These are phyloP conservation scores for Chlorodrepanis virens DNA, from an alignment of 2,113 vertebrate genomes.

Conservation along the genomic window DNA sequence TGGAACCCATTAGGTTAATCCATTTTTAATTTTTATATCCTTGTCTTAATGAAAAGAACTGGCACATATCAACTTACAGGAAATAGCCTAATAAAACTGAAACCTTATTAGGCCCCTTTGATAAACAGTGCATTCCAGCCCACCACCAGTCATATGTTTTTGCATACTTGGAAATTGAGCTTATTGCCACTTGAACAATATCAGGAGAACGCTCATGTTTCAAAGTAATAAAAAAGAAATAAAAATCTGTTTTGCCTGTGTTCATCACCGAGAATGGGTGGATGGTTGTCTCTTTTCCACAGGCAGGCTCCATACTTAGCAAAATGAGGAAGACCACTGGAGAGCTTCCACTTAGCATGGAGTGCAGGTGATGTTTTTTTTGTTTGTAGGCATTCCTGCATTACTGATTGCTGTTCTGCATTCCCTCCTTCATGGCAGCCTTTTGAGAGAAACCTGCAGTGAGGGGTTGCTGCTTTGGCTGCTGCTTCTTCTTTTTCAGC, in stretches of 20 bases:
- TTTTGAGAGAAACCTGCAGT: neutral
- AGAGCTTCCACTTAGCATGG: rapidly evolving
- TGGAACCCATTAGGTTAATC: constrained; percentile 58
- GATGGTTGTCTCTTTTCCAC: neutral
- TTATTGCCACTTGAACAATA: constrained; percentile 23
- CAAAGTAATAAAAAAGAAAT: constrained; percentile 43
- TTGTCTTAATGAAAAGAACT: constrained; percentile 57
- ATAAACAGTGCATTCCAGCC: constrained; percentile 63
- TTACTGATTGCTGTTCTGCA: neutral
- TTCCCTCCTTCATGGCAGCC: neutral
- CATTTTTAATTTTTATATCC: constrained; percentile 66
- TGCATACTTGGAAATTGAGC: constrained; percentile 53
- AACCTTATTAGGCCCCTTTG: constrained; percentile 65
- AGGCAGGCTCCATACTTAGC: rapidly evolving
- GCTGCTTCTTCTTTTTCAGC: neutral
- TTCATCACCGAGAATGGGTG: neutral
- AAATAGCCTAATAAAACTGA: constrained; percentile 55
- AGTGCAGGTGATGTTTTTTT: neutral
- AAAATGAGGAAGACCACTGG: neutral
- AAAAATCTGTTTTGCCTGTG: constrained; percentile 1
- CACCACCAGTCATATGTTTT: constrained; percentile 58
- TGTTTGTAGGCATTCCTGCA: neutral
- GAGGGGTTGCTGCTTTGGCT: neutral
- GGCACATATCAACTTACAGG: constrained; percentile 52
- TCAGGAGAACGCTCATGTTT: constrained; percentile 18